phyloP scores from a whole-genome alignment of 2,888 invertebrate genomes.

The Microplitis manilae region DNA sequence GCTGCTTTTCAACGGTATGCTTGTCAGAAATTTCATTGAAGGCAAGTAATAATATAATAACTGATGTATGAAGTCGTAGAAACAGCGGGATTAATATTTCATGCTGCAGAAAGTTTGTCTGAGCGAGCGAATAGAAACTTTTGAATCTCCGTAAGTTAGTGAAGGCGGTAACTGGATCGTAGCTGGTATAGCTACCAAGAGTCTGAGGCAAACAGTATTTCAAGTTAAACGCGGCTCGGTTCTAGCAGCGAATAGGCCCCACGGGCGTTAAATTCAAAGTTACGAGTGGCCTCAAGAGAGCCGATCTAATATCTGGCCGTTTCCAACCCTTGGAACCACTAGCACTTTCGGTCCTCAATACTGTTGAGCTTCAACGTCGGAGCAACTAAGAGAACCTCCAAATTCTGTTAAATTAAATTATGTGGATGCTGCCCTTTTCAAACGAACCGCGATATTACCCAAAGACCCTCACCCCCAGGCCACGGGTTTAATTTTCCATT shows the following conservation, averaged over 20 bases:
- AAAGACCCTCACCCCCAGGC: conserved; percentile 13
- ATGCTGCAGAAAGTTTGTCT: no score
- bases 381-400: not conserved
- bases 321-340: not conserved
- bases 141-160: not conserved
- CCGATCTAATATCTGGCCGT: conserved; percentile 8
- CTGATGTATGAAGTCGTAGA: no score
- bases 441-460: conserved; percentile 28
- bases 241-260: conserved; percentile 10
- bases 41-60: no score
- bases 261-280: conserved; percentile 22
- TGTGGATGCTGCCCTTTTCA: conserved; percentile 12
- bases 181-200: not conserved
- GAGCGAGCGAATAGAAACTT: not conserved
- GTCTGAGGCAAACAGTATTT: not conserved
- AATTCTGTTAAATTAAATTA: conserved; percentile 13
- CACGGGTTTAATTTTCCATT: not conserved
- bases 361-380: not conserved
- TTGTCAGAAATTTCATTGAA: no score
- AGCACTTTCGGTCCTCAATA: not conserved
- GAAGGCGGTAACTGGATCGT: not conserved
- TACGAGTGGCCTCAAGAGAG: conserved; percentile 18
- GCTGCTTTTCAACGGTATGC: no score
- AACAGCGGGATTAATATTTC: no score
- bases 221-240: conserved; percentile 4